Evolutionary conservation across 2,888 invertebrate species (phyloP), one percentile per base, ranked within the genome.

Genomic region (Polia nebulosa): DNA sequence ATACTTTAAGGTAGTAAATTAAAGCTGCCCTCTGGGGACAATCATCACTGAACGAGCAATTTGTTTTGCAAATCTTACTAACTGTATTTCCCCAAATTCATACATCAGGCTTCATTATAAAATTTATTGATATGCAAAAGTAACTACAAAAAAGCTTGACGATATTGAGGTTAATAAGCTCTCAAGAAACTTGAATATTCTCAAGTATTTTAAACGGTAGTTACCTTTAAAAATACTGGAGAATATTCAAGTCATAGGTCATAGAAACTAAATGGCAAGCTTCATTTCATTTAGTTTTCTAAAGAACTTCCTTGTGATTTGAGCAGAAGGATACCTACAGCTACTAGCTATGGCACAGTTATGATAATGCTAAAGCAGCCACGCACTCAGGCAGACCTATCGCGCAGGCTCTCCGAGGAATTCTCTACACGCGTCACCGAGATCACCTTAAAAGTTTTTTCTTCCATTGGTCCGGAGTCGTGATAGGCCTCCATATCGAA

Each of bases 401-500:
- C 66, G 67, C 78, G 41, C 47, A 62, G 61, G 76, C 58, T 72
- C 83, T 83, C 83, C 58, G 64, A 82, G 82, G 83, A 82, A 80
- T 82, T 72, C 75, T 57, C 70, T 64, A n/a, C 76, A 55, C 65
- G 71, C 67, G 67, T 75, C 66, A 69, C 71, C 57, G 55, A 72
- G 67, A 76, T 76, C 70, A 83, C 73, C 81, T 76, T 76, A 74
- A 78, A 73, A 81, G 56, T 65, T 78, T 77, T 78, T 83, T 83
- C 81, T 71, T 76, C 67, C 76, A 83, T 82, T 74, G 67, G 64
- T 41, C 70, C 72, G 22, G 56, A 69, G 65, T 55, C 70, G 78
- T 72, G 80, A 78, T 82, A 80, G 74, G 82, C 76, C 63, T 82
- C 76, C 85, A 83, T 85, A 86, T 84, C 82, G 83, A 83, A 86